Evolutionary conservation across 2,888 invertebrate genomes (phyloP).

Genomic region (Drosophila mimetica): DNA sequence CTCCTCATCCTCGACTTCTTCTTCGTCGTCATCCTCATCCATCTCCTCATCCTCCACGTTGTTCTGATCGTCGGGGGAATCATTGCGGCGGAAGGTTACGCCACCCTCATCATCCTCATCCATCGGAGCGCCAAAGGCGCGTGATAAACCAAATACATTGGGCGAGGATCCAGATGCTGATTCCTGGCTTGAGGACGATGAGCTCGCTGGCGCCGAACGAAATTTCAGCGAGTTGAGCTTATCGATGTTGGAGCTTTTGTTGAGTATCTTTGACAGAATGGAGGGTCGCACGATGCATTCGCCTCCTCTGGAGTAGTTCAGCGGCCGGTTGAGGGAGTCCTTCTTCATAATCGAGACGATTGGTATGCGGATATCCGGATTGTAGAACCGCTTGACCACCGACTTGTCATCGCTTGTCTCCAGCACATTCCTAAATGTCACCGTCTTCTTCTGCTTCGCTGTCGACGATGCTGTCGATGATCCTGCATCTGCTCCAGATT

Average conservation of each 20-base stretch:
- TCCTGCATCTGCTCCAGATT: constrained; percentile 20
- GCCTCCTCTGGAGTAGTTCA: constrained; percentile 86
- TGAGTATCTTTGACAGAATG: constrained; percentile 87
- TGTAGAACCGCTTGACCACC: constrained; percentile 86
- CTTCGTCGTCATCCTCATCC: constrained; percentile 56
- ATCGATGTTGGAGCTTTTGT: constrained; percentile 86
- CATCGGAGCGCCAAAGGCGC: constrained; percentile 78
- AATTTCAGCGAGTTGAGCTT: constrained; percentile 84
- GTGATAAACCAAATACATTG: constrained; percentile 68
- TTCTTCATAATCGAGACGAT: constrained; percentile 88
- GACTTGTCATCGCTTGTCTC: constrained; percentile 88
- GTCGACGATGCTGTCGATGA: constrained; percentile 15
- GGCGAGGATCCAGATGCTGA: constrained; percentile 26
- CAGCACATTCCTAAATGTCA: constrained; percentile 87
- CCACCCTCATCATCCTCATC: constrained; percentile 69
- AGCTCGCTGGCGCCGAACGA: constrained; percentile 61
- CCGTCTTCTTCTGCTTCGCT: constrained; percentile 86
- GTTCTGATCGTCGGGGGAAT: constrained; percentile 37
- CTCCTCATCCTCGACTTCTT: constrained; percentile 54
- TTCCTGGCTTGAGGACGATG: constrained; percentile 12
- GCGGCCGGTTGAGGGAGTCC: constrained; percentile 86
- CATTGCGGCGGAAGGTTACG: constrained; percentile 72
- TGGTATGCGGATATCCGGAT: constrained; percentile 87
- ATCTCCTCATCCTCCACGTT: constrained; percentile 48
- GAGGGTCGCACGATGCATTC: constrained; percentile 88